phyloP scores from a whole-genome alignment of 2,888 invertebrate genomes.

The Tethea ocularis region DNA sequence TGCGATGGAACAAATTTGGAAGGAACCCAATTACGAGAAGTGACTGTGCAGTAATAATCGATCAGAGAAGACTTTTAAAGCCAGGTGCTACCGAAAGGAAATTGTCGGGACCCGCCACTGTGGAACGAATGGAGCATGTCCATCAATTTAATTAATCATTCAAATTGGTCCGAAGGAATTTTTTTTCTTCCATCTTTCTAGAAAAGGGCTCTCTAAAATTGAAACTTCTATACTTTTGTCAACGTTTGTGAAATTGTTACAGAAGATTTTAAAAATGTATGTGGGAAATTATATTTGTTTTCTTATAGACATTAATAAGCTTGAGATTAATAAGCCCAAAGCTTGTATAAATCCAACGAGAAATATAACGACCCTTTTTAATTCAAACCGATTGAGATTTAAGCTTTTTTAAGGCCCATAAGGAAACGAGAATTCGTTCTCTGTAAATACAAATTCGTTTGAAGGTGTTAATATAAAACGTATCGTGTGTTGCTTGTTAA shows the following conservation, averaged over 20 bases:
- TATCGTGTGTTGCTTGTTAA: slow-evolving; percentile 40
- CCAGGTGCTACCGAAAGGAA: slow-evolving; percentile 68
- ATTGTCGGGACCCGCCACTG: slow-evolving; percentile 65
- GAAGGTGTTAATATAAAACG: slow-evolving; percentile 49
- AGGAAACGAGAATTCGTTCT: background rate
- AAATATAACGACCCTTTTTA: background rate
- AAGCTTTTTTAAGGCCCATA: background rate
- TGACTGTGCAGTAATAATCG: slow-evolving; percentile 78
- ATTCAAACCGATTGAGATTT: slow-evolving; percentile 5
- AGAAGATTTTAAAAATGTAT: background rate
- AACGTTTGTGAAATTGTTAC: background rate
- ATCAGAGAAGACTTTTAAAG: slow-evolving; percentile 58
- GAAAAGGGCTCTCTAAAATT: background rate
- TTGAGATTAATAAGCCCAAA: no score
- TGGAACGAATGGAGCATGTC: slow-evolving; percentile 72
- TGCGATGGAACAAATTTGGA: slow-evolving; percentile 63
- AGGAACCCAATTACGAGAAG: slow-evolving; percentile 73
- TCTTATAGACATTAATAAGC: no score
- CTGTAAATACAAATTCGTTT: slow-evolving; percentile 35
- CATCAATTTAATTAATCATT: slow-evolving; percentile 80
- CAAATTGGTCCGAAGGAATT: slow-evolving; percentile 55
- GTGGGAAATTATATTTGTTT: no score
- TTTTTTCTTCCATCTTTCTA: slow-evolving; percentile 46
- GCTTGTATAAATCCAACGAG: background rate
- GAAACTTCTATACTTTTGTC: background rate